Conservation (phyloP, 2,888 invertebrate species). For the Chrysolina americana region DNA sequence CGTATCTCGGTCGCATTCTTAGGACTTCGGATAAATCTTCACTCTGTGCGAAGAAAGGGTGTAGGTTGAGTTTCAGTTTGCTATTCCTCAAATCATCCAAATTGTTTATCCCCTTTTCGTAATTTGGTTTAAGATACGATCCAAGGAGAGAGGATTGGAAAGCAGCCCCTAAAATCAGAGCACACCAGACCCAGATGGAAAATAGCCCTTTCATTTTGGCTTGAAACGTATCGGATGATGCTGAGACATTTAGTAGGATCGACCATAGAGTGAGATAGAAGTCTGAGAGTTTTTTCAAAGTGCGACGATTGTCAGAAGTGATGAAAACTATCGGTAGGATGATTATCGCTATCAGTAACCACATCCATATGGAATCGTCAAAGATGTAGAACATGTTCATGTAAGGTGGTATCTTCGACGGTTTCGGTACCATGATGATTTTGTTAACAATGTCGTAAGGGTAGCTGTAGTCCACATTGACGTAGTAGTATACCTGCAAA, state of each 20-base stretch:
- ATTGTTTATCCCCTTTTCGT: slow-evolving; percentile 24
- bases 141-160: slow-evolving; percentile 31
- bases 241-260: slow-evolving; percentile 16
- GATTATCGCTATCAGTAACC: slow-evolving; percentile 10
- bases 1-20: slow-evolving; percentile 20
- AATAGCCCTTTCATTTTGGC: slow-evolving; percentile 33
- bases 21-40: slow-evolving; percentile 10
- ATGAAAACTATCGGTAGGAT: slow-evolving; percentile 8
- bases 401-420: slow-evolving; percentile 30
- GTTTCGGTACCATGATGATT: slow-evolving; percentile 31
- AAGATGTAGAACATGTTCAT: slow-evolving; percentile 32
- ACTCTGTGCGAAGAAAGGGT: slow-evolving; percentile 8
- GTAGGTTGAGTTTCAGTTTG: slow-evolving; percentile 30
- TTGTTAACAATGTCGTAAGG: slow-evolving; percentile 29
- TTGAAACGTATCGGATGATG: neutral
- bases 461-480: slow-evolving; percentile 28
- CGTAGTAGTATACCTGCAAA: slow-evolving; percentile 30
- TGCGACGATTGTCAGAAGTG: neutral
- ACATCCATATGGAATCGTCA: slow-evolving; percentile 20
- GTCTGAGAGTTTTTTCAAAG: neutral
- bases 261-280: slow-evolving; percentile 23
- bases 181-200: slow-evolving; percentile 28
- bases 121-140: slow-evolving; percentile 33
- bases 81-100: slow-evolving; percentile 33
- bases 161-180: slow-evolving; percentile 22